Base-by-base conservation (phyloP, 2,113 vertebrate genomes). In the Python bivittatus region DNA sequence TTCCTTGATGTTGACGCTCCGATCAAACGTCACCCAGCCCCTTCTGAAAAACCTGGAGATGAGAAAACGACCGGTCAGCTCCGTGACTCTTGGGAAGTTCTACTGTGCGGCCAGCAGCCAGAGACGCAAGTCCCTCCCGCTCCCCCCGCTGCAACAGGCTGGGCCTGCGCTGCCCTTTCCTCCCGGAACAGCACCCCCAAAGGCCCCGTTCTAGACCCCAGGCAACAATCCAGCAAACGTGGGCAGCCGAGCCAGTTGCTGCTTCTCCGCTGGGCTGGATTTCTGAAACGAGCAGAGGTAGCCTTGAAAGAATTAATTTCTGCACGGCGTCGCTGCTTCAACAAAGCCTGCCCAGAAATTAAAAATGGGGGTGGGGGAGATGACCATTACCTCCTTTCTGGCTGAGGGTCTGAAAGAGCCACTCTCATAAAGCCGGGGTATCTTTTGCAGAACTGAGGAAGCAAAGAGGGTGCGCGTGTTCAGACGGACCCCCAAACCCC, bases 21-120 rank as follows among this genome's bases (percentile, higher is more conserved):
- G 98, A 93, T 99, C 98, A 93, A 99, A 99, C 0, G 99, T 99
- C 87, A 99, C 98, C 98, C 98, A 99, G 89, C 98, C 99, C 53
- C 98, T 98, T 27, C 99, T 97, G 96, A 98, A 99, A 96, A 99
- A 99, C 95, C 99, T 99, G 94, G 11, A 72, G 1, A 5, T 15
- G 20, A 87, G 68, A 44, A 23, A 12, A 13, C 1, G 1, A 6
- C 8, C 10, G 0, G 17, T 64, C n/a, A 1, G 2, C 4, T 12
- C 6, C 22, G 2, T 1, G 52, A 8, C 1, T 3, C 33, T 1
- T 12, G 42, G n/a, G n/a, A 2, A 0, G 7, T 23, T 1, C 85
- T 0, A 6, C 58, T 25, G 64, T 29, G n/a, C 15, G 64, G 13
- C 64, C 4, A 1, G n/a, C n/a, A 20, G n/a, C 15, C n/a, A 6